These are phyloP conservation scores for Nycticorax nycticorax DNA, from an alignment of 2,113 vertebrate species.

Conservation along the genomic window DNA sequence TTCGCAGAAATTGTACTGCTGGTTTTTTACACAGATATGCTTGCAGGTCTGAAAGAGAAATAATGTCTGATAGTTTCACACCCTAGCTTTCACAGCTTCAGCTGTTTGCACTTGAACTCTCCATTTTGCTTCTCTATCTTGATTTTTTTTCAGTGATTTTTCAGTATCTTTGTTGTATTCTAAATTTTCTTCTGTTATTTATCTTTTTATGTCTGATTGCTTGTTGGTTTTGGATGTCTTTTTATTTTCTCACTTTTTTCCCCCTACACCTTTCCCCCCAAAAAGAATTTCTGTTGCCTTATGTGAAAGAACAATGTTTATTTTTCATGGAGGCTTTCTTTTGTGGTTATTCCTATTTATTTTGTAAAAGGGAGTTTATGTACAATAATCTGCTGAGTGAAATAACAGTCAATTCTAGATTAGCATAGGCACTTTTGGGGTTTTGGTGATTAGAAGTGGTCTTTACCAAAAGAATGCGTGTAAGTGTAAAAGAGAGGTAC, in stretches of 20 bases:
- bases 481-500: not conserved
- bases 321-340: not conserved
- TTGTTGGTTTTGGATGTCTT: not conserved
- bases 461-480: not conserved
- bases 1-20: not conserved
- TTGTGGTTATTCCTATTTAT: not conserved
- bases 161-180: not conserved
- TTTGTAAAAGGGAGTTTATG: not conserved
- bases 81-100: not conserved
- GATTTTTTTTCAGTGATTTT: not conserved
- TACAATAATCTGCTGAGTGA: not conserved
- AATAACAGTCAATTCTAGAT: not conserved
- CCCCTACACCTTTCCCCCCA: not conserved
- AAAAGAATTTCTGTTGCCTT: not conserved
- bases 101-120: not conserved
- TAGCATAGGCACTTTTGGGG: not conserved
- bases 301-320: not conserved
- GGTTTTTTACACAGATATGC: not conserved
- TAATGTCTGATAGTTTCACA: not conserved
- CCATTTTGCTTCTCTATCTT: not conserved
- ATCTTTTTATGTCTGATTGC: not conserved
- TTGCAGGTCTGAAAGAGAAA: not conserved
- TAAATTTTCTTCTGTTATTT: not conserved
- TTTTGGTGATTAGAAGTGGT: not conserved
- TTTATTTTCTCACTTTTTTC: not conserved